Percentiles rank a stretch among this genome's conserved stretches.
These are phyloP conservation scores for Urocolius indicus DNA, from an alignment of 2,113 vertebrate genomes.

Conservation along the genomic window DNA sequence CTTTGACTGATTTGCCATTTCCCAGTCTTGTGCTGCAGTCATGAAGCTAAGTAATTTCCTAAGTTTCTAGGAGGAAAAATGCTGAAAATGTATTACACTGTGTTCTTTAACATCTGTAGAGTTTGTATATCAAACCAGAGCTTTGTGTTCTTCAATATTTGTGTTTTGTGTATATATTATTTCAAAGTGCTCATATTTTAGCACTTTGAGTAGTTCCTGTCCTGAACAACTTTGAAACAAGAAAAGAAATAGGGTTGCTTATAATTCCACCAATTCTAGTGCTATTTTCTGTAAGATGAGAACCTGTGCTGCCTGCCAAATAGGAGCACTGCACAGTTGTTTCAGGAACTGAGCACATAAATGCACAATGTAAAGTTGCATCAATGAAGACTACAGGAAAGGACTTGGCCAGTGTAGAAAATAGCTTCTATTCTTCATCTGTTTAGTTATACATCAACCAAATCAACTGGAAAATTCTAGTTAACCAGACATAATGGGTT, in stretches of 20 bases:
- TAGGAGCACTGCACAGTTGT: neutral
- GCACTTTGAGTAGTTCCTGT: neutral
- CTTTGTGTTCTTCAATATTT: neutral
- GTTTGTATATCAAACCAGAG: neutral
- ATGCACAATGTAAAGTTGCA: neutral
- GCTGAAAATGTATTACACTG: neutral
- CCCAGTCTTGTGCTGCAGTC: neutral
- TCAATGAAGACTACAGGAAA: neutral
- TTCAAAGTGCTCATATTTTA: neutral
- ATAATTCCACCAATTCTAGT: neutral
- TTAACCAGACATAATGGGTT: neutral
- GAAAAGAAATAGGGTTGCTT: neutral
- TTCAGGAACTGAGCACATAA: neutral
- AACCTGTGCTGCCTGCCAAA: neutral
- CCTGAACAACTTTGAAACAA: neutral
- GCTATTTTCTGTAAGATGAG: neutral
- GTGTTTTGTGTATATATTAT: neutral
- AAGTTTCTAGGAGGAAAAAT: neutral
- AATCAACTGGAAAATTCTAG: neutral
- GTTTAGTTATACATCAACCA: neutral
- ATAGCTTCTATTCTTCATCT: neutral
- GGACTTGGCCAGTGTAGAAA: neutral
- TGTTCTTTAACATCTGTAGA: neutral
- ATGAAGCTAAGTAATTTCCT: neutral
- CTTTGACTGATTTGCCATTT: neutral